A percentile compares a stretch with the other conserved stretches of the same genome.
Conservation (phyloP, 2,888 invertebrate species). For the Julus scanicus region DNA sequence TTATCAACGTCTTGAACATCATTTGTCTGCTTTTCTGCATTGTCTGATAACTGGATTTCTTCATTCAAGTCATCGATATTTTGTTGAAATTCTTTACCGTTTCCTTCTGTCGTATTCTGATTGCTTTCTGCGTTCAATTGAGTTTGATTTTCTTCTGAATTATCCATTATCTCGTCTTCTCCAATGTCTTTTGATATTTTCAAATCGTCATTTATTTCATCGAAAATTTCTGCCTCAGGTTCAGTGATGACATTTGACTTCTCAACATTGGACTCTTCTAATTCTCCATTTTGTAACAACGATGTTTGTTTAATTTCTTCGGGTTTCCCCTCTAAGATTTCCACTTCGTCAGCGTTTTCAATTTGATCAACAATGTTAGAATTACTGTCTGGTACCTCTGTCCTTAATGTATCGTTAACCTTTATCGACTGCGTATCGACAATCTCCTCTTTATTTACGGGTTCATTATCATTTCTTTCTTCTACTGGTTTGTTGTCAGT, state of each 20-base stretch:
- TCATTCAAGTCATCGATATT: background rate
- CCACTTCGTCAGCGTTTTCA: background rate
- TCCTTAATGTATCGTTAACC: background rate
- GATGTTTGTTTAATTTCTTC: background rate
- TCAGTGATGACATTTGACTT: background rate
- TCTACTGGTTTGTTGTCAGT: background rate
- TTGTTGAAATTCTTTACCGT: background rate
- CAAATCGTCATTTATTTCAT: background rate
- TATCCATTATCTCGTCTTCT: background rate
- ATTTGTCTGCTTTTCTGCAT: background rate
- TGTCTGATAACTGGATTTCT: background rate
- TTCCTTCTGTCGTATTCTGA: background rate
- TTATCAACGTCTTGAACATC: background rate
- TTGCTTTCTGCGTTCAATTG: background rate
- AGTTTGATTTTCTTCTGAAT: background rate
- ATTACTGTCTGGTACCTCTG: background rate
- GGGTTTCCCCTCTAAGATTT: background rate
- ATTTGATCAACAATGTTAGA: background rate
- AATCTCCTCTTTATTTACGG: background rate
- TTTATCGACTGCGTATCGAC: background rate
- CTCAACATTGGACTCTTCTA: background rate
- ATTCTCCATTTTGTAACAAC: background rate
- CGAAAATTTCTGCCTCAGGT: background rate
- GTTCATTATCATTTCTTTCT: slow-evolving; percentile 1
- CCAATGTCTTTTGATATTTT: background rate